Percentiles rank a stretch among this genome's conserved stretches.
phyloP scores from a whole-genome alignment of 2,888 invertebrate genomes.

The Enchytraeus crypticus region DNA sequence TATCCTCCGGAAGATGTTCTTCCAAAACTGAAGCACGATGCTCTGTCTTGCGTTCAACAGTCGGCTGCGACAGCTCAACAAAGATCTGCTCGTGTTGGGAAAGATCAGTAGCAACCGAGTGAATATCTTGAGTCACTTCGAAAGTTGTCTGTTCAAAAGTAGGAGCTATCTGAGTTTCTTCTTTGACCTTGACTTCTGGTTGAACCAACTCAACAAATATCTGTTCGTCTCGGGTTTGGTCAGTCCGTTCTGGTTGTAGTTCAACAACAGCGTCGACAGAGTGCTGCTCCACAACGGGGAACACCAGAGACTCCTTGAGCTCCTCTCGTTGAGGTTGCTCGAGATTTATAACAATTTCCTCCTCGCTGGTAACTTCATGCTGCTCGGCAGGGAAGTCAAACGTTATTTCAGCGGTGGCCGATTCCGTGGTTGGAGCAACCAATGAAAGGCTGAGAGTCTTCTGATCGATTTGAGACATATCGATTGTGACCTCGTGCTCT shows the following conservation, averaged over 20 bases:
- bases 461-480: constrained; percentile 23
- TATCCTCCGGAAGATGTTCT: constrained; percentile 18
- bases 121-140: constrained; percentile 26
- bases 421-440: constrained; percentile 9
- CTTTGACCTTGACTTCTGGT: constrained; percentile 16
- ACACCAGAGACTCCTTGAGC: constrained; percentile 14
- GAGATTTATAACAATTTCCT: constrained; percentile 22
- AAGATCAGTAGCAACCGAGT: constrained; percentile 5
- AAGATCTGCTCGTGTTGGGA: constrained; percentile 11
- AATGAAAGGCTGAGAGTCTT: constrained; percentile 5
- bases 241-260: not conserved
- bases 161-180: constrained; percentile 5
- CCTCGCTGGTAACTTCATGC: constrained; percentile 20
- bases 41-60: constrained; percentile 6
- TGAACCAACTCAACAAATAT: constrained; percentile 14
- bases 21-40: not conserved
- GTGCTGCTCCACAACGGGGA: constrained; percentile 13
- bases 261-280: constrained; percentile 13
- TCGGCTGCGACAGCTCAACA: constrained; percentile 16
- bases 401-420: constrained; percentile 3
- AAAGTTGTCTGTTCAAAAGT: constrained; percentile 4
- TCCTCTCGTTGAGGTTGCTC: constrained; percentile 19
- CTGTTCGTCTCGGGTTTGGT: constrained; percentile 18
- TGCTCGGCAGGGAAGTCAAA: constrained; percentile 5
- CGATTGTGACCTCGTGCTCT: constrained; percentile 18